Conservation (phyloP, 1,140 invertebrate species). For the Apis cerana region DNA sequence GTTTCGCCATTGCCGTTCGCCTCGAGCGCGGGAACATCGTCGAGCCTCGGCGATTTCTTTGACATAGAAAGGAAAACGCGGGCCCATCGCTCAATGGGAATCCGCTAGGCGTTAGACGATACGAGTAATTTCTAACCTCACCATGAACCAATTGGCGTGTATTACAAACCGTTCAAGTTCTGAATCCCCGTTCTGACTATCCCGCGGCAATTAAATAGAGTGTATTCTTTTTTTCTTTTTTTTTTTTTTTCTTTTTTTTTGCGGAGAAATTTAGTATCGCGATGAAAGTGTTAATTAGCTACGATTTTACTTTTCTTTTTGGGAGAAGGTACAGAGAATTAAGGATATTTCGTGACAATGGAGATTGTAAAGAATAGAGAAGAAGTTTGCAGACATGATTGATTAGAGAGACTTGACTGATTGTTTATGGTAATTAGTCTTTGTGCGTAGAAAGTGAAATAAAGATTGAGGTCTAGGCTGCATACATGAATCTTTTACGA, state of each 20-base stretch:
- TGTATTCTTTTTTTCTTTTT: background rate
- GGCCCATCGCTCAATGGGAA: slow-evolving; percentile 20
- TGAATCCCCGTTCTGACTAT: slow-evolving; percentile 5
- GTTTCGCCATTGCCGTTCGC: slow-evolving; percentile 63
- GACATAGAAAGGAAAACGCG: slow-evolving; percentile 71
- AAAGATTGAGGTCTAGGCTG: background rate
- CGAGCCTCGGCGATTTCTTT: slow-evolving; percentile 67
- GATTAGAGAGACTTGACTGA: background rate
- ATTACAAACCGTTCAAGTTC: background rate
- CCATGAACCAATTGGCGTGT: background rate
- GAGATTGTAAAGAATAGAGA: background rate
- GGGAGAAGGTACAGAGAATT: background rate
- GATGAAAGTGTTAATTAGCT: slow-evolving; percentile 42
- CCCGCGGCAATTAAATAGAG: slow-evolving; percentile 21
- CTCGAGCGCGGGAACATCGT: slow-evolving; percentile 61
- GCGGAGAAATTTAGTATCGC: slow-evolving; percentile 25
- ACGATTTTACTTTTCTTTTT: background rate
- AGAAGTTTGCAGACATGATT: background rate
- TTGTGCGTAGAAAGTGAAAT: background rate
- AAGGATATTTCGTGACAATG: background rate
- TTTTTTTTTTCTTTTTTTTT: background rate
- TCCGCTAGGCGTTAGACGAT: background rate
- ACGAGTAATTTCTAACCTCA: background rate
- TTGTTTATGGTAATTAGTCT: background rate
- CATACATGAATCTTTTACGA: background rate